These are phyloP conservation scores for Lordiphosa stackelbergi DNA, from an alignment of 1,140 invertebrate species.

Conservation along the genomic window DNA sequence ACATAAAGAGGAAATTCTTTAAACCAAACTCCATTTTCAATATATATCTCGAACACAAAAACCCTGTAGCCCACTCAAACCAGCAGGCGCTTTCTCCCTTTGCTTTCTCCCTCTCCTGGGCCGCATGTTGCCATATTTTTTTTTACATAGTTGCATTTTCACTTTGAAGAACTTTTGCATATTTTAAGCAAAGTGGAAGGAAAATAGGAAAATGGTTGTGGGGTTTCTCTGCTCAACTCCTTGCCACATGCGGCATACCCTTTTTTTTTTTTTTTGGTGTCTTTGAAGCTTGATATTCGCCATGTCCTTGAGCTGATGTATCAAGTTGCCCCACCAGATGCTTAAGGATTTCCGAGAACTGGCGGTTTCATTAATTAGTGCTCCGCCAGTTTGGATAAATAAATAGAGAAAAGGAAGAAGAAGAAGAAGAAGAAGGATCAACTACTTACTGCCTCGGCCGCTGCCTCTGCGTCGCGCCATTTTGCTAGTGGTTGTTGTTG, in stretches of 20 bases:
- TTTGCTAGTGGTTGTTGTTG: constrained; percentile 21
- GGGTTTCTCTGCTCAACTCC: constrained; percentile 2
- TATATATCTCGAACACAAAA: too few relatives aligned
- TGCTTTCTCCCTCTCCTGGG: too few relatives aligned
- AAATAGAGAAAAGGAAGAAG: too few relatives aligned
- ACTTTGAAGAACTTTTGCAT: constrained; percentile 13
- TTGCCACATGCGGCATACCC: background rate
- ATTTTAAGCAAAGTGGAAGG: background rate
- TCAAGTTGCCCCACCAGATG: constrained; percentile 23
- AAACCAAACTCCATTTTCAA: too few relatives aligned
- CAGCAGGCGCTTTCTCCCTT: too few relatives aligned
- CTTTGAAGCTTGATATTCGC: background rate
- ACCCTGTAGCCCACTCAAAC: too few relatives aligned
- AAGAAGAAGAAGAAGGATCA: background rate
- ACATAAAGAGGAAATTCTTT: too few relatives aligned
- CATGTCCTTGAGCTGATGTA: constrained; percentile 27
- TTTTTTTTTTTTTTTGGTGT: constrained; percentile 1
- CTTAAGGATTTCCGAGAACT: constrained; percentile 1
- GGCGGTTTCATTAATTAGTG: constrained; percentile 1
- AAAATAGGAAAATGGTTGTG: background rate
- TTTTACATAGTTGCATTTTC: constrained; percentile 14
- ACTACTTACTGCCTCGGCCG: constrained; percentile 65
- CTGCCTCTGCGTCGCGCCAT: constrained; percentile 66
- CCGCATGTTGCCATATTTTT: too few relatives aligned
- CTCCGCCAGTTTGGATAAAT: background rate